These are phyloP conservation scores for Sweltsa coloradensis DNA, from an alignment of 1,140 invertebrate genomes.

Conservation along the genomic window DNA sequence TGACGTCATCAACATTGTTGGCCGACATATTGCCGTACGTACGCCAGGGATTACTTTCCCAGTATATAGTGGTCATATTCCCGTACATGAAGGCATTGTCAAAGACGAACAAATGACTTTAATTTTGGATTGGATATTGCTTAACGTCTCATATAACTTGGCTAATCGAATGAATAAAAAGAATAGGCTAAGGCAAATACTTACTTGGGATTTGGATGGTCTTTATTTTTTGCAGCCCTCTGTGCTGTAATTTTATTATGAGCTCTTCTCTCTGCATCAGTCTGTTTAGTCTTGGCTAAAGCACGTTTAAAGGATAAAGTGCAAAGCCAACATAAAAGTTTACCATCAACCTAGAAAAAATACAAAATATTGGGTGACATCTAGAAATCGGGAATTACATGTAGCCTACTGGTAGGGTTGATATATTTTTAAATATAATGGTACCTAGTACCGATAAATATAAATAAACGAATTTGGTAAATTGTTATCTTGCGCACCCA, in stretches of 20 bases:
- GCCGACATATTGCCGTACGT: too few relatives aligned
- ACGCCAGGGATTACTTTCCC: too few relatives aligned
- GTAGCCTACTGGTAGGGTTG: background rate
- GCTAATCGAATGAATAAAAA: too few relatives aligned
- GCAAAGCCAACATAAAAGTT: conserved; percentile 91
- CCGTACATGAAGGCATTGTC: too few relatives aligned
- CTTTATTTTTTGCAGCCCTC: conserved; percentile 36
- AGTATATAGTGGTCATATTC: too few relatives aligned
- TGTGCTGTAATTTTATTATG: conserved; percentile 45
- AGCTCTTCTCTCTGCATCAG: conserved; percentile 56
- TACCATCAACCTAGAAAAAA: conserved; percentile 76
- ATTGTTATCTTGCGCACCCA: too few relatives aligned
- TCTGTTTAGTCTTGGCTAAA: conserved; percentile 80
- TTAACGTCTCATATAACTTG: too few relatives aligned
- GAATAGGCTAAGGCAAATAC: conserved; percentile 19
- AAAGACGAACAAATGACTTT: too few relatives aligned
- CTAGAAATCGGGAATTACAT: background rate
- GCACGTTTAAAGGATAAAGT: conserved; percentile 88
- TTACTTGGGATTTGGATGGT: conserved; percentile 42
- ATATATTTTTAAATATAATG: background rate
- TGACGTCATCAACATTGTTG: too few relatives aligned
- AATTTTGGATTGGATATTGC: too few relatives aligned
- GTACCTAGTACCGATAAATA: background rate
- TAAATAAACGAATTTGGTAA: background rate
- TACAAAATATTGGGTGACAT: conserved; percentile 9